Evolutionary conservation across 1,140 invertebrate genomes (phyloP).

Genomic region (Glossosoma conforme): DNA sequence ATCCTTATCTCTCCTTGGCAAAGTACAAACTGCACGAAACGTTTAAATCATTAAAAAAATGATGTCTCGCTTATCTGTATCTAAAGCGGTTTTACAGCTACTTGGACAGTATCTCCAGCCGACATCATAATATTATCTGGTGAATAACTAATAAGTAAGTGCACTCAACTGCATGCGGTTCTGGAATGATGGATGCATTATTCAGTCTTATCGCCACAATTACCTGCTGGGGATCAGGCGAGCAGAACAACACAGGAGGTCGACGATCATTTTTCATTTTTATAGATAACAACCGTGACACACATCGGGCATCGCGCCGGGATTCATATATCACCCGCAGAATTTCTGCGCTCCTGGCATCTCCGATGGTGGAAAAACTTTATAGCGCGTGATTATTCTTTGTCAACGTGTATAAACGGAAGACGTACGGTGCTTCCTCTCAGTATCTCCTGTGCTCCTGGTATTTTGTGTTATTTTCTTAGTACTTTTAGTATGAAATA

Average conservation of each 20-base stretch:
- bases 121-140: too few species aligned
- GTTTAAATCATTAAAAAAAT: too few species aligned
- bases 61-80: too few species aligned
- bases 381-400: slow-evolving; percentile 18
- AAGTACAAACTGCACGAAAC: too few species aligned
- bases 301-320: slow-evolving; percentile 10
- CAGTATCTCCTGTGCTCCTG: too few species aligned
- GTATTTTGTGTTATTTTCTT: too few species aligned
- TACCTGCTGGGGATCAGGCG: slow-evolving; percentile 27
- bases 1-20: too few species aligned
- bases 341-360: slow-evolving; percentile 17
- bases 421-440: slow-evolving; percentile 10
- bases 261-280: slow-evolving; percentile 31
- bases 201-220: slow-evolving; percentile 28
- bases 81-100: too few species aligned
- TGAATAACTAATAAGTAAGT: too few species aligned
- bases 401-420: slow-evolving; percentile 18
- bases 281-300: slow-evolving; percentile 29
- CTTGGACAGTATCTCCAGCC: too few species aligned
- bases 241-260: slow-evolving; percentile 23
- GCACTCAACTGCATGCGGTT: too few species aligned
- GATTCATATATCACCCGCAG: slow-evolving; percentile 26
- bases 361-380: slow-evolving; percentile 15
- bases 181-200: slow-evolving; percentile 27
- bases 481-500: too few species aligned